A percentile compares a stretch with the other conserved stretches of the same genome.
These are phyloP conservation scores for Botrylloides violaceus DNA, from an alignment of 23 tunicate species.

Conservation along the genomic window DNA sequence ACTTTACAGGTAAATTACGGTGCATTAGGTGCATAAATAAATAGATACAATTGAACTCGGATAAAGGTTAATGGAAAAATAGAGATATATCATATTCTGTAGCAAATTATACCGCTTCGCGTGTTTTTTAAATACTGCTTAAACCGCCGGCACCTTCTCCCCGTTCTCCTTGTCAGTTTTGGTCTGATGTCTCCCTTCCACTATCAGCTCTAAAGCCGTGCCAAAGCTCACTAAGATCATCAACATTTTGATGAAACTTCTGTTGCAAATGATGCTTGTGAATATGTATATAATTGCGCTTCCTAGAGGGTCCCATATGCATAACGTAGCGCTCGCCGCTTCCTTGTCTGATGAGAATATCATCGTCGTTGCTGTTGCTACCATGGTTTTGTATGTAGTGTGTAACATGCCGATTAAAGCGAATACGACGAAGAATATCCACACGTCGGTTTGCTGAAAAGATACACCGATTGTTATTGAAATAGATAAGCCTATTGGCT, in stretches of 20 bases:
- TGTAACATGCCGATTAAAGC: slow-evolving; percentile 34
- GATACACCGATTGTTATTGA: no score
- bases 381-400: slow-evolving; percentile 34
- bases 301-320: slow-evolving; percentile 70
- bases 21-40: no score
- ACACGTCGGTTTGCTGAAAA: slow-evolving; percentile 9
- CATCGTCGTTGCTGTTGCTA: slow-evolving; percentile 34
- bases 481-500: no score
- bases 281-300: slow-evolving; percentile 52
- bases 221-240: slow-evolving; percentile 44
- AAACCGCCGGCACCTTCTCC: no score
- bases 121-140: no score
- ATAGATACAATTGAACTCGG: no score
- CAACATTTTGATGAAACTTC: slow-evolving; percentile 28
- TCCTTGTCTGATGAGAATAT: slow-evolving; percentile 41
- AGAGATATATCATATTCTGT: no score
- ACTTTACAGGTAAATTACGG: no score
- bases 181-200: slow-evolving; percentile 22
- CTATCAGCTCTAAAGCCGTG: slow-evolving; percentile 27
- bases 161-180: neutral
- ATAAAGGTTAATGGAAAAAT: no score
- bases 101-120: no score
- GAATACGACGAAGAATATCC: slow-evolving; percentile 42
- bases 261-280: slow-evolving; percentile 35
- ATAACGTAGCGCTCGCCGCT: slow-evolving; percentile 45